phyloP scores from a whole-genome alignment of 92 coral and sea anemone species.

The Umimayanthus chanpuru region DNA sequence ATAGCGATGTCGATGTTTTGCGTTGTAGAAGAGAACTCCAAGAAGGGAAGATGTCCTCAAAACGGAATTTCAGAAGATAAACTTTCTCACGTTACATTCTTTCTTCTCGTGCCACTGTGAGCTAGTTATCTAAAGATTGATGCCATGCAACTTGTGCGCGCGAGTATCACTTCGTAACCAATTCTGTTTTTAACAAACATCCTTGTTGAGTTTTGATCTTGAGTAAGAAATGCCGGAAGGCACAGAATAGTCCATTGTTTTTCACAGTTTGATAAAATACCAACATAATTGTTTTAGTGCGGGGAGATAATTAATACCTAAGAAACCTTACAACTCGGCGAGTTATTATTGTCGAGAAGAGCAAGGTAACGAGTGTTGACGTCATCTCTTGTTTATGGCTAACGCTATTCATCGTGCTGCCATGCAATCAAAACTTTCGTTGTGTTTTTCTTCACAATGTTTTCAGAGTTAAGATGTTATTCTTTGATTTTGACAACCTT shows the following conservation, averaged over 20 bases:
- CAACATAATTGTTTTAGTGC: neutral
- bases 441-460: neutral
- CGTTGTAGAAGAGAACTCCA: neutral
- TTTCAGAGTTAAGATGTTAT: neutral
- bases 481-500: neutral
- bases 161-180: neutral
- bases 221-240: neutral
- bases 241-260: neutral
- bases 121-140: neutral
- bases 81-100: too few relatives aligned
- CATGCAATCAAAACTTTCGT: neutral
- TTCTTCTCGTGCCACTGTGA: neutral
- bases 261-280: constrained; percentile 36
- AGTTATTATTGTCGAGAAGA: neutral
- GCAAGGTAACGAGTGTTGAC: neutral
- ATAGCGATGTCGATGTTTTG: neutral
- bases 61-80: neutral
- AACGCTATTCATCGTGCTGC: neutral
- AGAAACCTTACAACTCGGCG: neutral
- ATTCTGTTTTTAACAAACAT: constrained; percentile 23
- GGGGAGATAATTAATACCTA: neutral
- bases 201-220: neutral
- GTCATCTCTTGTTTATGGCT: neutral
- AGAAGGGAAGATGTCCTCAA: neutral
- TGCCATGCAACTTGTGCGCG: neutral